Evolutionary conservation across 2,888 invertebrate species (phyloP).

Genomic region (Phaonia tiefii): DNA sequence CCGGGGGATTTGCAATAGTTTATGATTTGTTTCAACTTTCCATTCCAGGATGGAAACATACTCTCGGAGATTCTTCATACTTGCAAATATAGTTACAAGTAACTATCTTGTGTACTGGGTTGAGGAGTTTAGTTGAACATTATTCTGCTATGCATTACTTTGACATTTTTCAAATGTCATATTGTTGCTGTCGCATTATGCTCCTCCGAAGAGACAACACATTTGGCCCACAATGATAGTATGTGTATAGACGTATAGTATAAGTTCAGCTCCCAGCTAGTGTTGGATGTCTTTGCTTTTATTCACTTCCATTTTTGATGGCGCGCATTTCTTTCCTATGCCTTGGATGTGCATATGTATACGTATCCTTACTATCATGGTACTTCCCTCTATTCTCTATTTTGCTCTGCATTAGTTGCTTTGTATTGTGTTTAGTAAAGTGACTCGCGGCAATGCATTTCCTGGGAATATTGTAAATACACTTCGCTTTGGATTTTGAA

Average conservation of each 20-base stretch:
- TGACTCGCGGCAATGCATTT: conserved; percentile 65
- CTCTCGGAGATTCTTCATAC: no score
- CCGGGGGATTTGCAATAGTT: no score
- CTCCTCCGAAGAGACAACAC: background rate
- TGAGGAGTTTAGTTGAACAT: no score
- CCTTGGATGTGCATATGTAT: background rate
- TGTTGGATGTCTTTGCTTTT: conserved; percentile 1
- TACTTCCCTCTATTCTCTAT: no score
- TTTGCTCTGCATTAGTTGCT: no score
- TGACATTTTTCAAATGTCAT: conserved; percentile 22
- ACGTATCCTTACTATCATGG: background rate
- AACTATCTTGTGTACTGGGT: no score
- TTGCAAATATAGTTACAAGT: no score
- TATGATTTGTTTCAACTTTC: no score
- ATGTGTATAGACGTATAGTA: no score
- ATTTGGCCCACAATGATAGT: no score
- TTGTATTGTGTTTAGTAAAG: conserved; percentile 47
- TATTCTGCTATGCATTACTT: no score
- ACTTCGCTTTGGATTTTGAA: conserved; percentile 59
- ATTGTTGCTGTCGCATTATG: conserved; percentile 27
- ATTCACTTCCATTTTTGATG: conserved; percentile 18
- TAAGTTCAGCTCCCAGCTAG: background rate
- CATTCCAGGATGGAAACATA: no score
- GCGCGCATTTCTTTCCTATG: conserved; percentile 10
- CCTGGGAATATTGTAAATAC: conserved; percentile 63